phyloP scores from a whole-genome alignment of 1,140 invertebrate genomes.

The Tetranychus urticae region DNA sequence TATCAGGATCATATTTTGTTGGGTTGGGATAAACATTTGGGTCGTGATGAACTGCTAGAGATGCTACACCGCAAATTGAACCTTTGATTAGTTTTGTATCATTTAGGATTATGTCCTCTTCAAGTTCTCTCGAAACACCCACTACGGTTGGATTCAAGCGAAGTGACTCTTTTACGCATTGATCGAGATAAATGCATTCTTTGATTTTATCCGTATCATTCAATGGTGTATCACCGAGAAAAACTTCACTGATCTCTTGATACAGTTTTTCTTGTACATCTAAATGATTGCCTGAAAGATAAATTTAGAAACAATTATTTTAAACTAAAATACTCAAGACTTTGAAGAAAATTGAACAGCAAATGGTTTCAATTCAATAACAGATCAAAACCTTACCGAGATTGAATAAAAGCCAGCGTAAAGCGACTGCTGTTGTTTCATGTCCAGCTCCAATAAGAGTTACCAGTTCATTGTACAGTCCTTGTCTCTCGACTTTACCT shows the following conservation, averaged over 20 bases:
- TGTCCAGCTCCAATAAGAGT: background rate
- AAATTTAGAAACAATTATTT: background rate
- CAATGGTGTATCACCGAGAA: background rate
- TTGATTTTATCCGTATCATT: background rate
- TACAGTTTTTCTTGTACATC: no score
- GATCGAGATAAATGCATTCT: constrained; percentile 2
- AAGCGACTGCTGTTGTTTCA: background rate
- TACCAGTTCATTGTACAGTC: background rate
- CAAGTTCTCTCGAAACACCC: constrained; percentile 28
- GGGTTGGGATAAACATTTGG: constrained; percentile 9
- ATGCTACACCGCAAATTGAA: constrained; percentile 31
- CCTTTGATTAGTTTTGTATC: constrained; percentile 27
- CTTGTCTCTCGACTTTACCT: background rate
- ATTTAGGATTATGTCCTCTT: constrained; percentile 23
- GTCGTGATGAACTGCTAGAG: constrained; percentile 34
- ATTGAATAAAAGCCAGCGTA: background rate
- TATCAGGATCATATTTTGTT: constrained; percentile 32
- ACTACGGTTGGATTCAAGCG: constrained; percentile 34
- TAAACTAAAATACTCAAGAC: background rate
- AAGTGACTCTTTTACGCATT: constrained; percentile 31
- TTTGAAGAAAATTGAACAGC: background rate
- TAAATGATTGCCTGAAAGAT: background rate
- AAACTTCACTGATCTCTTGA: constrained; percentile 8
- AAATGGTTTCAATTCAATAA: no score
- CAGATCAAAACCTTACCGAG: background rate